phyloP scores from a whole-genome alignment of 2,888 invertebrate genomes.

The Eueremaeus valkanovi region DNA sequence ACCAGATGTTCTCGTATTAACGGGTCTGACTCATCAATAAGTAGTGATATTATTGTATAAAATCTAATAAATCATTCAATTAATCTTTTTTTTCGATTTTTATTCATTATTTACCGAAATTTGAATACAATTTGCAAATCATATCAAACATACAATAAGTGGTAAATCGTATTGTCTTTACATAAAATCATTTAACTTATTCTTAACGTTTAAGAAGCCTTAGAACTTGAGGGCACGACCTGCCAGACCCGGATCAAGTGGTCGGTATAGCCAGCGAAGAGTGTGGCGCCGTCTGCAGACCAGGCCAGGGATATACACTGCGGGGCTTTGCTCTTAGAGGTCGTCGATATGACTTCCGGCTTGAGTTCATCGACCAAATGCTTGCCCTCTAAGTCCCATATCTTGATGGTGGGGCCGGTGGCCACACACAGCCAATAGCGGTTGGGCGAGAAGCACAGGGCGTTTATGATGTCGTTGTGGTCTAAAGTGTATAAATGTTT shows the following conservation, averaged over 20 bases:
- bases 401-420: conserved; percentile 94
- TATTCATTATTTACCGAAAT: too few relatives aligned
- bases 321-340: conserved; percentile 77
- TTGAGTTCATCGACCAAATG: conserved; percentile 97
- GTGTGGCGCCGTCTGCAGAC: conserved; percentile 98
- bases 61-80: too few relatives aligned
- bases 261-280: conserved; percentile 98
- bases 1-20: too few relatives aligned
- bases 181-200: conserved; percentile 19
- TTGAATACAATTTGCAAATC: too few relatives aligned
- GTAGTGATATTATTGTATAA: too few relatives aligned
- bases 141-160: conserved; percentile 45
- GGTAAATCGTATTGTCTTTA: conserved; percentile 25
- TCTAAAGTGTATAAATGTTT: conserved; percentile 98
- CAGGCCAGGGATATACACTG: conserved; percentile 96
- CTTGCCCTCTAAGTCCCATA: conserved; percentile 99
- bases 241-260: conserved; percentile 98
- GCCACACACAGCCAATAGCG: conserved; percentile 99
- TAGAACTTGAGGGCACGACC: conserved; percentile 57
- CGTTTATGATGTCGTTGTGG: conserved; percentile 96
- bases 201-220: conserved; percentile 4
- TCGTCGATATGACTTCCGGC: conserved; percentile 80
- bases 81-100: too few relatives aligned
- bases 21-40: too few relatives aligned
- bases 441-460: conserved; percentile 98